A percentile compares a stretch with the other conserved stretches of the same genome.
phyloP scores from a whole-genome alignment of 2,888 invertebrate genomes.

The Mythimna pallens region DNA sequence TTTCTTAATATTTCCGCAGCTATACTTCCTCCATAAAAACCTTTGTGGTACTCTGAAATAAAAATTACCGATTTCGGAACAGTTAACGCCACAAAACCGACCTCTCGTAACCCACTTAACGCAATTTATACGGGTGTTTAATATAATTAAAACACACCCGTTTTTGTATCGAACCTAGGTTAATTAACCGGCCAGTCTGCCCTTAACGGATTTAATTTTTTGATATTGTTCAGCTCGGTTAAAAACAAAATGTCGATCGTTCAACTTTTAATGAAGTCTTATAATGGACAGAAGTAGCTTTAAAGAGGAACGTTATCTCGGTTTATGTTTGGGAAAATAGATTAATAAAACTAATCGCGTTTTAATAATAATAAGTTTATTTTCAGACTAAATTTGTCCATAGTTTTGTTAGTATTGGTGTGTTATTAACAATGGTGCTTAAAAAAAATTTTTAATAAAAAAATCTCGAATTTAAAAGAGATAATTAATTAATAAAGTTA shows the following conservation, averaged over 20 bases:
- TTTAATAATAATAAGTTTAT: too few relatives aligned
- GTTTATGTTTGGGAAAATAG: conserved; percentile 49
- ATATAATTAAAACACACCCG: conserved; percentile 76
- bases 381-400: too few relatives aligned
- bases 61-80: conserved; percentile 66
- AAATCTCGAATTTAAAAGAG: too few relatives aligned
- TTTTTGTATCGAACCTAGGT: conserved; percentile 73
- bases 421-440: too few relatives aligned
- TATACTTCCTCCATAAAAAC: conserved; percentile 18
- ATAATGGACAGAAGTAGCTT: conserved; percentile 23
- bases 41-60: conserved; percentile 9
- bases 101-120: conserved; percentile 70
- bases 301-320: conserved; percentile 37
- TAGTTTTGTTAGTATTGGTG: too few relatives aligned
- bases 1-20: neutral
- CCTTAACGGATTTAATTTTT: conserved; percentile 69
- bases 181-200: conserved; percentile 74
- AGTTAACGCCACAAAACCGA: conserved; percentile 67
- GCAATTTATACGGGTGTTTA: conserved; percentile 70
- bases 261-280: conserved; percentile 74
- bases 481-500: too few relatives aligned
- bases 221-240: conserved; percentile 58
- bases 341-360: conserved; percentile 51
- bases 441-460: too few relatives aligned
- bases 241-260: conserved; percentile 69